Base-by-base conservation (phyloP, 2,113 vertebrate species). In the Callipepla californica region DNA sequence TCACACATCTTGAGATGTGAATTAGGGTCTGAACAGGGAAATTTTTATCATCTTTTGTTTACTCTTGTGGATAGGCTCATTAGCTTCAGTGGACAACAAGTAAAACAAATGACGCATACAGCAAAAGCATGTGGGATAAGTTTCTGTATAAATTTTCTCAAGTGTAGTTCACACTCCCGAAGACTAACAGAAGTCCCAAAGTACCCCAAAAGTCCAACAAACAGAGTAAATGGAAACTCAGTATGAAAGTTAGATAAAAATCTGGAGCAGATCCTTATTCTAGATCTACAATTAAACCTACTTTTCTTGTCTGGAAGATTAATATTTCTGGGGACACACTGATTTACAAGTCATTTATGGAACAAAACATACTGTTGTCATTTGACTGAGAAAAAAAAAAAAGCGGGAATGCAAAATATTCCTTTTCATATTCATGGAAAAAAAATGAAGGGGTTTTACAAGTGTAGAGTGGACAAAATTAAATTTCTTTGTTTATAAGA, bases 1-100 rank as follows among this genome's bases (percentile, higher is more conserved):
- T 97, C 96, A 95, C 96, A 97, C 38, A 61, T 77, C 72, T 81
- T 91, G 82, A 96, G 89, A 94, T 85, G 83, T 80, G 63, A 94
- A 85, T 81, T 88, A 84, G 76, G 92, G 90, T 94, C 90, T 94
- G 80, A 93, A 86, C 2, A 1, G 82, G 91, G 80, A 79, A 95
- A 83, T 61, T 94, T 90, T 92, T 83, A 84, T 94, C 85, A 85
- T 91, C 87, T 70, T 67, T 11, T 74, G 80, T 94, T 96, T 90
- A 94, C 87, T 90, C 73, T 86, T 90, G 87, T 85, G 85, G 65
- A 72, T 80, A 93, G 72, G 44, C 81, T 96, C 63, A n/a, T 94
- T 93, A 92, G 62, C 18, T 67, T 86, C 73, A 86, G 44, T 22
- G 73, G 36, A 48, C 65, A 58, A 81, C 45, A 90, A 83, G 66